A percentile compares a stretch with the other conserved stretches of the same genome.
phyloP scores from a whole-genome alignment of 2,888 invertebrate genomes.

The Sinelater perroti region DNA sequence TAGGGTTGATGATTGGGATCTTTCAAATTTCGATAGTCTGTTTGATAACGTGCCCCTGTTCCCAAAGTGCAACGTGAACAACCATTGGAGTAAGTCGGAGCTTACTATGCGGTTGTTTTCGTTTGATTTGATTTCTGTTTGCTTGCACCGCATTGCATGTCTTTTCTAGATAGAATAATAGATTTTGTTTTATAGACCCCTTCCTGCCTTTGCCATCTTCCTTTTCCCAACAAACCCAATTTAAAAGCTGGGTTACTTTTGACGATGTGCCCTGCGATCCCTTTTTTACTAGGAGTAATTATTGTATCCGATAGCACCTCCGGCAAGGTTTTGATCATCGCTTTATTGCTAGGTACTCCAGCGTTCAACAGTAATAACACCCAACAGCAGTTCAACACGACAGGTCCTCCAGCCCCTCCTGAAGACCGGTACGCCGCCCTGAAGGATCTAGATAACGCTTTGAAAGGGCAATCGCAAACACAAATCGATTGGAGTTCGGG shows the following conservation, averaged over 20 bases:
- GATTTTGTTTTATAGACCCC: slow-evolving; percentile 13
- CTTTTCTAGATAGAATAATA: too few relatives aligned
- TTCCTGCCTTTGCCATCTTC: slow-evolving; percentile 14
- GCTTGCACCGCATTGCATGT: too few relatives aligned
- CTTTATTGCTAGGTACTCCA: slow-evolving; percentile 54
- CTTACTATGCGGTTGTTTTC: slow-evolving; percentile 28
- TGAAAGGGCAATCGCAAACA: slow-evolving; percentile 67
- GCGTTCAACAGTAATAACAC: slow-evolving; percentile 36
- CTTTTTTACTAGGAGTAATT: too few relatives aligned
- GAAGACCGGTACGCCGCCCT: slow-evolving; percentile 96
- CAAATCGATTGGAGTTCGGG: slow-evolving; percentile 55
- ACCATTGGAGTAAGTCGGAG: slow-evolving; percentile 58
- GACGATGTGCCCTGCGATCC: slow-evolving; percentile 5
- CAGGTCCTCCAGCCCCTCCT: slow-evolving; percentile 52
- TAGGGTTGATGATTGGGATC: slow-evolving; percentile 51
- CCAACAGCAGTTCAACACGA: slow-evolving; percentile 13
- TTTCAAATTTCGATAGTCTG: slow-evolving; percentile 50
- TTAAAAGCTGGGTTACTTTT: slow-evolving; percentile 14
- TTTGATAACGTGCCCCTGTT: slow-evolving; percentile 58
- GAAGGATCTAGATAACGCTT: slow-evolving; percentile 87
- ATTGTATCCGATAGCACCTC: too few relatives aligned
- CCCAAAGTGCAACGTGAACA: slow-evolving; percentile 55
- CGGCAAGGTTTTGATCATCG: too few relatives aligned
- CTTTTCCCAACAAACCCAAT: slow-evolving; percentile 9
- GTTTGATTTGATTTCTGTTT: too few relatives aligned